These are phyloP conservation scores for Acronicta alni DNA, from an alignment of 2,888 invertebrate genomes.

Conservation along the genomic window DNA sequence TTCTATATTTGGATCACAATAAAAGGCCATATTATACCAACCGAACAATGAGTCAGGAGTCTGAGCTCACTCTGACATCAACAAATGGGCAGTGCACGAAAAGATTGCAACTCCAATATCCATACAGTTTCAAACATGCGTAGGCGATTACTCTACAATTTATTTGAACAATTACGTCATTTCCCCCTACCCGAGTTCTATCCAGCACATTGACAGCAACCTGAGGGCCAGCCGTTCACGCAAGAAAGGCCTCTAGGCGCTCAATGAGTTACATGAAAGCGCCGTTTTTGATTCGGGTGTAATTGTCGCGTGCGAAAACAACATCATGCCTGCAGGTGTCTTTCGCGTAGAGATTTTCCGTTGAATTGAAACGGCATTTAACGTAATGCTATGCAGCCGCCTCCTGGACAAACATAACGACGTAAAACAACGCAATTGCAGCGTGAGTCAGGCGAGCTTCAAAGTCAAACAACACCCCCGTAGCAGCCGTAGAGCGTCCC, in stretches of 20 bases:
- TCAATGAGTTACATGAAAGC: constrained; percentile 59
- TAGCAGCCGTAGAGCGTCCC: constrained; percentile 75
- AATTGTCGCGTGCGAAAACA: constrained; percentile 71
- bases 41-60: constrained; percentile 64
- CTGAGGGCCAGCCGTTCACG: constrained; percentile 59
- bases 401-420: constrained; percentile 46
- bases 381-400: constrained; percentile 41
- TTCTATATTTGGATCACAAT: constrained; percentile 45
- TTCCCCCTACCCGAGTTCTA: constrained; percentile 31
- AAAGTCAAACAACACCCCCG: constrained; percentile 75
- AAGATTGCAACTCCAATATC: constrained; percentile 60
- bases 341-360: constrained; percentile 62
- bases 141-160: constrained; percentile 62
- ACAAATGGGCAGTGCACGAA: constrained; percentile 58
- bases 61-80: constrained; percentile 75
- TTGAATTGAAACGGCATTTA: constrained; percentile 60
- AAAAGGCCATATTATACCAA: constrained; percentile 45
- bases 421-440: constrained; percentile 40
- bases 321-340: constrained; percentile 46
- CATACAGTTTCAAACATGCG: constrained; percentile 58
- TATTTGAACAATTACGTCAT: constrained; percentile 58
- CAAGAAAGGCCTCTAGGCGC: constrained; percentile 66
- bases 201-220: constrained; percentile 41
- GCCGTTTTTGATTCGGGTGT: constrained; percentile 59
- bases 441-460: constrained; percentile 78